Evolutionary conservation across 2,888 invertebrate genomes (phyloP).

Genomic region (Shargacucullia verbasci): DNA sequence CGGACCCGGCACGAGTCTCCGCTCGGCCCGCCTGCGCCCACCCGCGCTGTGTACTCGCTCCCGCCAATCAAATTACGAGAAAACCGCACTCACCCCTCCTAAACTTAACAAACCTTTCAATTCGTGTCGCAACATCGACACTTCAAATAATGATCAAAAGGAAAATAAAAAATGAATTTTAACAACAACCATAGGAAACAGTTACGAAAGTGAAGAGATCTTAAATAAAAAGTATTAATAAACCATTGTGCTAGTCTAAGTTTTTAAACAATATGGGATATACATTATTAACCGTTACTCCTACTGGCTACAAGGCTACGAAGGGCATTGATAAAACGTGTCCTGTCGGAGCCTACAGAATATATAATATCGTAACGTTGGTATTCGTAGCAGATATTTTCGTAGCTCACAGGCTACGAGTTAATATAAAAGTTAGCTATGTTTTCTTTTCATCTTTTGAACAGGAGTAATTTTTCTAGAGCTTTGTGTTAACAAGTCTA

Average conservation of each 20-base stretch:
- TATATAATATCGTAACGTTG: too few relatives aligned
- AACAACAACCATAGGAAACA: not conserved
- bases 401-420: conserved; percentile 1
- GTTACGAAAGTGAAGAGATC: not conserved
- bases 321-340: too few relatives aligned
- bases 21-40: conserved; percentile 62
- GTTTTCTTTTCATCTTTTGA: too few relatives aligned
- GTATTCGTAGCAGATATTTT: not conserved
- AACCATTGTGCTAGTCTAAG: too few relatives aligned
- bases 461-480: too few relatives aligned
- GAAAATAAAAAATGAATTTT: conserved; percentile 24
- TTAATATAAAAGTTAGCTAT: too few relatives aligned
- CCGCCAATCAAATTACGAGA: conserved; percentile 83
- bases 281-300: too few relatives aligned
- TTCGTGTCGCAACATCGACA: conserved; percentile 75
- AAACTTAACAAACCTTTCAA: conserved; percentile 74
- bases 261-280: too few relatives aligned
- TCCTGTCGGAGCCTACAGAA: too few relatives aligned
- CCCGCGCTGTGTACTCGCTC: conserved; percentile 56
- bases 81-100: conserved; percentile 70
- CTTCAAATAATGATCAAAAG: conserved; percentile 76
- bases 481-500: conserved; percentile 20
- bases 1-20: conserved; percentile 74
- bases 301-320: too few relatives aligned
- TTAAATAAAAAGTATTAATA: not conserved